A percentile compares a stretch with the other conserved stretches of the same genome.
Evolutionary conservation across 2,888 invertebrate genomes (phyloP).

Genomic region (Drosophila siamana): DNA sequence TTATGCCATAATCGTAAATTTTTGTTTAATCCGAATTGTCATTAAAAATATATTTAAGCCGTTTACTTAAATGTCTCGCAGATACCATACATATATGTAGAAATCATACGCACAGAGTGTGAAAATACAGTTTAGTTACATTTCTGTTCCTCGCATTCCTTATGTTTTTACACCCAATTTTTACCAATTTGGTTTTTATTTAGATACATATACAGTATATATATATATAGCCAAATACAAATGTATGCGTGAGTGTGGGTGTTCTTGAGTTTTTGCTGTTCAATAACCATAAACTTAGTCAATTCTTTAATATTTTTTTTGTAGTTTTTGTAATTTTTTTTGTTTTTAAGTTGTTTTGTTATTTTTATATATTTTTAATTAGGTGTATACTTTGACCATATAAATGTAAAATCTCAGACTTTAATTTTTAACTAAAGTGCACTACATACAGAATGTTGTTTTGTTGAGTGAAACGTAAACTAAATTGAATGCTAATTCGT

Average conservation of each 20-base stretch:
- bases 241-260: slow-evolving; percentile 30
- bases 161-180: slow-evolving; percentile 21
- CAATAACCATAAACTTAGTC: slow-evolving; percentile 72
- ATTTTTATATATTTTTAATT: slow-evolving; percentile 47
- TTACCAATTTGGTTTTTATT: slow-evolving; percentile 25
- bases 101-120: slow-evolving; percentile 60
- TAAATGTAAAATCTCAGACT: slow-evolving; percentile 82
- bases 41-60: slow-evolving; percentile 76
- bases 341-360: slow-evolving; percentile 10
- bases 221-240: slow-evolving; percentile 65
- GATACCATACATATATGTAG: slow-evolving; percentile 48
- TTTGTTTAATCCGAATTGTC: slow-evolving; percentile 60
- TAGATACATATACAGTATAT: slow-evolving; percentile 42
- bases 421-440: slow-evolving; percentile 82
- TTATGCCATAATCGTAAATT: slow-evolving; percentile 76
- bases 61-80: slow-evolving; percentile 67
- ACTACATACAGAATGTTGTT: slow-evolving; percentile 71
- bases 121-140: slow-evolving; percentile 54
- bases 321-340: slow-evolving; percentile 25
- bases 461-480: slow-evolving; percentile 51
- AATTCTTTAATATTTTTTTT: slow-evolving; percentile 36
- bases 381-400: slow-evolving; percentile 72
- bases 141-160: slow-evolving; percentile 17
- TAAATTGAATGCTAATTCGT: slow-evolving; percentile 40
- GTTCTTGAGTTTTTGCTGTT: slow-evolving; percentile 44